Evolutionary conservation across 2,797 vertebrate species (phyloP), one percentile per base, ranked within the genome.

Genomic region (Notolepis coatsorum): DNA sequence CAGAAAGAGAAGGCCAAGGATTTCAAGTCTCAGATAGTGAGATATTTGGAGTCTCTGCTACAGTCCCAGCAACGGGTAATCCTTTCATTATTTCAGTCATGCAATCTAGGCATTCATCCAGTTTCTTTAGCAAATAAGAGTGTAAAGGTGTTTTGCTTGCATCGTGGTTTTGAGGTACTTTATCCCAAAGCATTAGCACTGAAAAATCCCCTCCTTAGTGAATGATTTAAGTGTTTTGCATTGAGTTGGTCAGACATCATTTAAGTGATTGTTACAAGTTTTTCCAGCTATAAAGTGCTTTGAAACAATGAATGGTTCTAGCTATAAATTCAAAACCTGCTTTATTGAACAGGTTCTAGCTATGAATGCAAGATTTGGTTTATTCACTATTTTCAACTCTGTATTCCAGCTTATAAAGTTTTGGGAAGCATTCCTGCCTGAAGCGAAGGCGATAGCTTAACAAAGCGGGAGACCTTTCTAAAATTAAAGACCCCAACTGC

Each of bases 1-100:
- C 87, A 99, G 97, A 98, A 95, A 88, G 96, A 98, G 84, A 97
- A 97, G 89, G 93, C 93, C 28, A 98, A 94, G 93, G 97, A 98
- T 89, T 97, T 97, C 90, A 96, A 93, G 87, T 94, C 86, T 85
- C 94, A 96, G 0, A 93, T 98, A 84, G 91, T 95, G 0, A 97
- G 94, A 80, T 99, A 99, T 81, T 91, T 99, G 72, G 96, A 98
- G 80, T 94, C 93, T 0, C 91, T 98, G 51, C 50, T 96, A 15
- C 94, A 93, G 75, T 95, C 96, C 55, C 96, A 98, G 87, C 96
- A 98, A 51, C 94, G 97, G 94, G 97, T 98, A 92, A 88, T 89
- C 37, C n/a, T n/a, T n/a, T n/a, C n/a, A n/a, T n/a, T 37, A 12
- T 0, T 12, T 37, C 35, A 37, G 35, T 2, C 33, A 10, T 35